Evolutionary conservation across 2,888 invertebrate species (phyloP), one percentile per base, ranked within the genome.

Genomic region (Disparrhopalites patrizii): DNA sequence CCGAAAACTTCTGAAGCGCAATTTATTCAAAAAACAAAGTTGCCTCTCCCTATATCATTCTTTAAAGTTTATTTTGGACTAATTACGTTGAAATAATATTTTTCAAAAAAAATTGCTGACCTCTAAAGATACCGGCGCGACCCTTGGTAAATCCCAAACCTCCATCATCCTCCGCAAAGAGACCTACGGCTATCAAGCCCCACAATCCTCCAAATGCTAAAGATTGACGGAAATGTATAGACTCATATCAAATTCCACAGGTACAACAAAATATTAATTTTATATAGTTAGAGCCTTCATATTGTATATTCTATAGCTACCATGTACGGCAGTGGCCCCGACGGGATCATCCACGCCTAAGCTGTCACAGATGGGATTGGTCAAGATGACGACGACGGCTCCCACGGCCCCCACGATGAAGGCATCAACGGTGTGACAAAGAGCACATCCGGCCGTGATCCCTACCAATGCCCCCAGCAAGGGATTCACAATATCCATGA

Each of bases 301-400:
- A n/a, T n/a, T n/a, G n/a, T n/a, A n/a, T n/a, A n/a, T n/a, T n/a
- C n/a, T n/a, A n/a, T n/a, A n/a, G n/a, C 36, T 13, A 58, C 77
- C 78, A 69, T 79, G 79, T 1, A 80, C 80, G 4, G 81, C 74
- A 1, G 80, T 77, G 1, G 81, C 81, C 5, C 80, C 79, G 0
- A 81, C 81, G 7, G 81, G 81, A 68, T 81, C 81, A 70, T 81
- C 81, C 3, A 81, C 77, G 51, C 77, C 73, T 3, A 79, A 66
- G 31, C 71, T 75, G 65, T 80, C 79, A 50, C 80, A 70, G 33
- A 80, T 60, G 1, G 77, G 77, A 13, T 76, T 73, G 2, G 76
- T 76, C 3, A 76, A 31, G 33, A 78, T 75, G 0, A 79, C 74
- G 2, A 79, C 66, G 1, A 76, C 27, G 1, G 78, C 79, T 1